These are phyloP conservation scores for Caenorhabditis sp. DNA, from an alignment of 2,888 invertebrate genomes.

Conservation along the genomic window DNA sequence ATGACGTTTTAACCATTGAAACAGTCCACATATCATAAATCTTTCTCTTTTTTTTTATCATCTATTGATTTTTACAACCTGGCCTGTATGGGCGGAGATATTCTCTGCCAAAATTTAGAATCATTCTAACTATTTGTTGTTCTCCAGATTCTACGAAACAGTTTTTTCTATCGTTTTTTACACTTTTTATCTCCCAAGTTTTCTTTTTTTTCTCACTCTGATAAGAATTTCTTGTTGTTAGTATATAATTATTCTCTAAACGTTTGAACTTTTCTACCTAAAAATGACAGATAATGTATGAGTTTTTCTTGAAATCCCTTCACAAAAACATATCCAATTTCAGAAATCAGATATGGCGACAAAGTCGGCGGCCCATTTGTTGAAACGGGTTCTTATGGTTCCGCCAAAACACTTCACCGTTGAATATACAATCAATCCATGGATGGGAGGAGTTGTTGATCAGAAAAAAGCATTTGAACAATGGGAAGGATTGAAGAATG, in stretches of 20 bases:
- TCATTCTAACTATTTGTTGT: no score
- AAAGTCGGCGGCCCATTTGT: conserved; percentile 56
- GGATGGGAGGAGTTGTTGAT: conserved; percentile 71
- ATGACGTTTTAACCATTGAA: background rate
- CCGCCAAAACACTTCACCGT: conserved; percentile 69
- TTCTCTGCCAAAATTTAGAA: no score
- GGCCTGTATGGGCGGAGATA: background rate
- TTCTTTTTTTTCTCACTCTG: no score
- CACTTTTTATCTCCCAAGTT: no score
- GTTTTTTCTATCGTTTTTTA: no score
- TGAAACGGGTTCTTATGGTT: conserved; percentile 68
- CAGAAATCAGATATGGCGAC: conserved; percentile 29
- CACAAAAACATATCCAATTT: background rate
- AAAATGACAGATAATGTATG: background rate
- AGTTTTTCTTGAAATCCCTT: background rate
- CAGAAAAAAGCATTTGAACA: conserved; percentile 59
- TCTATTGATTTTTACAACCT: background rate
- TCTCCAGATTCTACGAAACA: no score
- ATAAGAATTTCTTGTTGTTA: no score
- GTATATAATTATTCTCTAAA: no score
- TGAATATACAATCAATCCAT: conserved; percentile 70
- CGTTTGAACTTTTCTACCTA: no score
- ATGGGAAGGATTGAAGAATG: conserved; percentile 64
- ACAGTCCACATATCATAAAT: background rate
- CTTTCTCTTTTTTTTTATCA: background rate